Base-by-base conservation (phyloP, 2,113 vertebrate species). In the Osmerus mordax region DNA sequence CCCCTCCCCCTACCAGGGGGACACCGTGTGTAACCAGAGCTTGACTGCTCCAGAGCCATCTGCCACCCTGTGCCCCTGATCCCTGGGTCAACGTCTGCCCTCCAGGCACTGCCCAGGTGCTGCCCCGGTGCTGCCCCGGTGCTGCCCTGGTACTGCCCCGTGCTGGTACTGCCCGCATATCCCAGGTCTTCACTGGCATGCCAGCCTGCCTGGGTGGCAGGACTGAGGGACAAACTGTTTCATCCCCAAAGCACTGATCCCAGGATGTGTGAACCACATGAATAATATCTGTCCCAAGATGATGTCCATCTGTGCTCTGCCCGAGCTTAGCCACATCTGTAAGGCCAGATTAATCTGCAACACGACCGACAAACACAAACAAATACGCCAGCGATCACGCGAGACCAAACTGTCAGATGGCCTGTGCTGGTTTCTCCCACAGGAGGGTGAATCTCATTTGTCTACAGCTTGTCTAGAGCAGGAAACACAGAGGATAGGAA, bases 301-400 rank as follows among this genome's bases (percentile, higher is more conserved):
- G 71, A 75, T 4, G 3, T 55, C 60, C 70, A 74, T 69, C 23
- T 80, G 68, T 32, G 56, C 18, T 11, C 21, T 69, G 72, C 71
- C 60, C 6, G n/a, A 15, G 63, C 54, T 72, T 58, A 73, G 75
- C 62, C 67, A 76, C 68, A 84, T 70, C 51, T 19, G 58, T 16
- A 47, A 36, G 7, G 56, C 72, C 73, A 67, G 21, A 80, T 83
- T 81, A 83, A 72, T 74, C 62, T 19, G 16, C 69, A 71, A 80
- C 61, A 83, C 16, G 74, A 73, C 79, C 14, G 75, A 83, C 28
- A 76, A 18, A 13, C 3, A 47, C 36, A 21, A 36, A 47, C 51
- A 47, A 60, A 28, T 28, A 28, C 25, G 25, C 2, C 25, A 28
- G 25, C 25, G 0, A 0, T 18, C 56, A 73, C 15, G 71, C 2